phyloP scores from a whole-genome alignment of 2,888 invertebrate genomes.

The Yponomeuta plumbellus region DNA sequence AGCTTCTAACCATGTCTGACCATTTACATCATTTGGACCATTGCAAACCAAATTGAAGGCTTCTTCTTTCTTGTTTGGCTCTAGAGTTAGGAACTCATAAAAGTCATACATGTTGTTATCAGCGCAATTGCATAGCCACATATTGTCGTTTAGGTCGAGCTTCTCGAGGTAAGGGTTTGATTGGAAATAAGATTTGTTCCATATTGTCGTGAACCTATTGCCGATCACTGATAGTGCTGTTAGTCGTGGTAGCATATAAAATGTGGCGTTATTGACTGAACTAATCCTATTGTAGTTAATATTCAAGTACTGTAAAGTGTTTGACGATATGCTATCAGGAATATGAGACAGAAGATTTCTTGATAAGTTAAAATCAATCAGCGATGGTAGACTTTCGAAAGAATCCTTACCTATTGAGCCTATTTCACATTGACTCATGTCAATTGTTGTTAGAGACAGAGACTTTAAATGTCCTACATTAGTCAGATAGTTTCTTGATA shows the following conservation, averaged over 20 bases:
- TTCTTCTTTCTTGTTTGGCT: slow-evolving; percentile 72
- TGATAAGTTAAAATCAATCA: slow-evolving; percentile 79
- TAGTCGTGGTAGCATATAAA: slow-evolving; percentile 78
- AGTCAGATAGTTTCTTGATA: slow-evolving; percentile 80
- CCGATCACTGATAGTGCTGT: slow-evolving; percentile 80
- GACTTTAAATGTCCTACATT: slow-evolving; percentile 76
- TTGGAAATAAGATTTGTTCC: slow-evolving; percentile 76
- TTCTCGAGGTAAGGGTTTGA: slow-evolving; percentile 75
- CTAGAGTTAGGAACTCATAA: slow-evolving; percentile 76
- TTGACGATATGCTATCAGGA: slow-evolving; percentile 78
- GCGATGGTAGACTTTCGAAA: slow-evolving; percentile 75
- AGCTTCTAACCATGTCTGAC: slow-evolving; percentile 81
- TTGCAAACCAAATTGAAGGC: slow-evolving; percentile 78
- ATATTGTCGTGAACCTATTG: slow-evolving; percentile 81
- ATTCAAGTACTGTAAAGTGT: slow-evolving; percentile 77
- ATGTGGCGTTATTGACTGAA: slow-evolving; percentile 78
- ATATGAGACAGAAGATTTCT: slow-evolving; percentile 79
- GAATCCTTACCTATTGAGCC: slow-evolving; percentile 72
- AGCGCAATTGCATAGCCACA: slow-evolving; percentile 86
- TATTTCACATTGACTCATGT: slow-evolving; percentile 82
- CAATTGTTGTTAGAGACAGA: slow-evolving; percentile 73
- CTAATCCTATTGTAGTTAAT: slow-evolving; percentile 78
- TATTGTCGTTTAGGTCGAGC: slow-evolving; percentile 82
- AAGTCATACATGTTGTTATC: slow-evolving; percentile 76
- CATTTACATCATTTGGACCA: slow-evolving; percentile 78